Conservation (phyloP, 1,140 invertebrate genomes). For the Lysiphlebus fabarum region DNA sequence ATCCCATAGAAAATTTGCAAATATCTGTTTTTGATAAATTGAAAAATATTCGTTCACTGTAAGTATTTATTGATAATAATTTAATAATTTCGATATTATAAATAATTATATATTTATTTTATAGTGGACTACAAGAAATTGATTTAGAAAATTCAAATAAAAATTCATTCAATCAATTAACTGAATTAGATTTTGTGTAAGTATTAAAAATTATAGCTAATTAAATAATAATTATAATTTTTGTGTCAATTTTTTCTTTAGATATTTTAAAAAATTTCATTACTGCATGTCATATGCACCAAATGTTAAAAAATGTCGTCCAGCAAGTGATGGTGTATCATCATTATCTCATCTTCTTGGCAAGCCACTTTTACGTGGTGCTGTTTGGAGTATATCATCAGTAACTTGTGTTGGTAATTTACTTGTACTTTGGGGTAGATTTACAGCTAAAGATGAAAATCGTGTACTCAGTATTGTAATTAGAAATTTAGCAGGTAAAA, state of each 20-base stretch:
- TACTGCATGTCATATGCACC: conserved; percentile 67
- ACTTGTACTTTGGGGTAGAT: conserved; percentile 67
- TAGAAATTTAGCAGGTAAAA: conserved; percentile 66
- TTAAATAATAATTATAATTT: too few species aligned
- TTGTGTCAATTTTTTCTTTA: too few species aligned
- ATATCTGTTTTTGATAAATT: conserved; percentile 33
- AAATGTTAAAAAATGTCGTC: conserved; percentile 62
- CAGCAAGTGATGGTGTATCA: conserved; percentile 69
- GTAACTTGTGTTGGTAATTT: conserved; percentile 67
- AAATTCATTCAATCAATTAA: conserved; percentile 55
- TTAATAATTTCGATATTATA: background rate
- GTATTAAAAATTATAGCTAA: conserved; percentile 23
- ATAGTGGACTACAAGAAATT: conserved; percentile 57
- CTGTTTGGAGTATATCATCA: conserved; percentile 71
- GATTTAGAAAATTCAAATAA: conserved; percentile 57
- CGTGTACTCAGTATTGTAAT: conserved; percentile 64
- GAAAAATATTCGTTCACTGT: conserved; percentile 45
- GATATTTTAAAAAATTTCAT: conserved; percentile 69
- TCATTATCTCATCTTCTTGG: conserved; percentile 66
- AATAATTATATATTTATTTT: conserved; percentile 25
- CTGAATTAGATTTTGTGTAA: conserved; percentile 57
- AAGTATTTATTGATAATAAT: too few species aligned
- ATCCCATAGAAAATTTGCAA: conserved; percentile 37
- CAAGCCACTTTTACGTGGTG: conserved; percentile 61
- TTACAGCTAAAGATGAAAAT: conserved; percentile 62